A percentile compares a stretch with the other conserved stretches of the same genome.
Conservation (phyloP, 2,888 invertebrate species). For the Resseliella maxima region DNA sequence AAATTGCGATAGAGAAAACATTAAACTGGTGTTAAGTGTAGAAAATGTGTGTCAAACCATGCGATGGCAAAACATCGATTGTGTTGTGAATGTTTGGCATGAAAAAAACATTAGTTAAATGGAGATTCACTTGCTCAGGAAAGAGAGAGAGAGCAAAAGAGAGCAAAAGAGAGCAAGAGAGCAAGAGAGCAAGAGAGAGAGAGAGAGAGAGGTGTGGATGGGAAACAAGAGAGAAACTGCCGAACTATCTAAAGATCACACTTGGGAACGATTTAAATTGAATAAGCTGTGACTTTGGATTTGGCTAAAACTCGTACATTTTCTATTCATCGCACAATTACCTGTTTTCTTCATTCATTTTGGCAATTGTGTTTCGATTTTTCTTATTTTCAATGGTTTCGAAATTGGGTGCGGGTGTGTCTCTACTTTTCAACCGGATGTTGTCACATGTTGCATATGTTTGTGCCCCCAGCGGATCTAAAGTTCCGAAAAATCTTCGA, state of each 20-base stretch:
- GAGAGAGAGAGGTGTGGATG: too few relatives aligned
- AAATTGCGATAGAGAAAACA: neutral
- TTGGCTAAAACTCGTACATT: neutral
- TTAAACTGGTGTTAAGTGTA: neutral
- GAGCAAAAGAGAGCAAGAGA: too few relatives aligned
- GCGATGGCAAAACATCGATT: neutral
- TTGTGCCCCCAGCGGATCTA: constrained; percentile 19
- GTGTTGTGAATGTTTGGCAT: neutral
- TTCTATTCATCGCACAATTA: constrained; percentile 39
- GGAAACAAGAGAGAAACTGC: neutral
- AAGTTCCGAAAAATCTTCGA: neutral
- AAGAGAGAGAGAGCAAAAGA: neutral
- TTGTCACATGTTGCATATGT: constrained; percentile 47
- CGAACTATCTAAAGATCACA: constrained; percentile 54
- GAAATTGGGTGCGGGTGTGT: neutral
- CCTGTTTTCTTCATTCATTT: constrained; percentile 17
- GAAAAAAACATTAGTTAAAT: constrained; percentile 20
- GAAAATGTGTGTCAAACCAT: constrained; percentile 53
- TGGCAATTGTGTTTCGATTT: neutral
- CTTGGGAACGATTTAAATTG: constrained; percentile 15
- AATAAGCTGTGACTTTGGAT: constrained; percentile 12
- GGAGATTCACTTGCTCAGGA: neutral
- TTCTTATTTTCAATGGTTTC: neutral
- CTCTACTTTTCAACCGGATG: neutral
- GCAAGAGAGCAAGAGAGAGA: too few relatives aligned